Evolutionary conservation across 2,113 vertebrate species (phyloP), one percentile per base, ranked within the genome.

Genomic region (Terrapene triunguis): DNA sequence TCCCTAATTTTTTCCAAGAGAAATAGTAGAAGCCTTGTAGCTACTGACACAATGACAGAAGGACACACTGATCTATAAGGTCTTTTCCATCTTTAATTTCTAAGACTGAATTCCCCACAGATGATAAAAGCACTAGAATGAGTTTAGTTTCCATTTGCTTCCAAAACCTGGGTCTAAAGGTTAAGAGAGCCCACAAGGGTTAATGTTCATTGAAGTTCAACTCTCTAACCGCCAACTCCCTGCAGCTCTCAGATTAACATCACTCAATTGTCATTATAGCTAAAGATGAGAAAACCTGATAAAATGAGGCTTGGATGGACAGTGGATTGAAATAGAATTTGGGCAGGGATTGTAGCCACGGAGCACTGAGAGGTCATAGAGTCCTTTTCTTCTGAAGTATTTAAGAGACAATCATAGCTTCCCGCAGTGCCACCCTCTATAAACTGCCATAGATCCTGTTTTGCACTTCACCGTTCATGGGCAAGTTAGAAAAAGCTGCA

Each of bases 221-320:
- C 80, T 92, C 81, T 84, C 83, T 27, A 85, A 74, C 38, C 85
- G 87, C 1, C 72, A 84, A 79, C 24, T 93, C 51, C 82, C 83
- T 89, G 54, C 92, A 94, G 82, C 72, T 92, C 51, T 82, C 85
- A 55, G 76, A 79, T 93, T 95, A 96, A 92, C 89, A 94, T 96
- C 89, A 92, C 27, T 12, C 47, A 80, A 74, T 92, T 95, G 92
- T 82, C 89, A 72, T 93, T 94, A 80, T 2, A 89, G 89, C 54
- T 90, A 69, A 69, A 96, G 85, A 96, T 95, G 87, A 91, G 88
- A 94, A 92, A 94, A 87, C 44, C 84, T 91, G 89, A 96, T 94
- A 95, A 95, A 96, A 95, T 3, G 62, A 97, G 62, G 17, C 82
- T 74, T 96, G 29, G 74, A 48, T 86, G 89, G 88, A 93, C 92